phyloP scores from a whole-genome alignment of 2,113 vertebrate genomes.

The Canis aureus region DNA sequence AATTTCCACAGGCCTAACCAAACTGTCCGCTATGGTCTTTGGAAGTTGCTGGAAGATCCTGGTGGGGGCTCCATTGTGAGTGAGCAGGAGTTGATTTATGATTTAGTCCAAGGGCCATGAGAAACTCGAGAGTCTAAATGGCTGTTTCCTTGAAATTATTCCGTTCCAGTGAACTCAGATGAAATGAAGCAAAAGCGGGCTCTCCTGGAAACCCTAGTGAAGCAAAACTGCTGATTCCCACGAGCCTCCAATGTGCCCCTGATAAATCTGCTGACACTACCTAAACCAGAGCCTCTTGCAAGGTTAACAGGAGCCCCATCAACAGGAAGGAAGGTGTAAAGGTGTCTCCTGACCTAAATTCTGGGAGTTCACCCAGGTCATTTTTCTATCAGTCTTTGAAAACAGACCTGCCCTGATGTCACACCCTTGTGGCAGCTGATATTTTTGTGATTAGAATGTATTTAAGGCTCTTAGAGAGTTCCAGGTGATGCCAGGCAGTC shows the following conservation, averaged over 20 bases:
- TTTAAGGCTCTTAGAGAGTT: background rate
- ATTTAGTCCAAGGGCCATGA: constrained; percentile 62
- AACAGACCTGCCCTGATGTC: background rate
- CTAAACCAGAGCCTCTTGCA: background rate
- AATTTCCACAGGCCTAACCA: background rate
- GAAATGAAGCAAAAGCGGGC: constrained; percentile 57
- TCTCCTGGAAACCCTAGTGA: background rate
- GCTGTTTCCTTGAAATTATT: constrained; percentile 72
- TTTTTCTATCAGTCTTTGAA: constrained; percentile 34
- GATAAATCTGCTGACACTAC: constrained; percentile 27
- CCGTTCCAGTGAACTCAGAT: constrained; percentile 52
- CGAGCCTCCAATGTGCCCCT: background rate
- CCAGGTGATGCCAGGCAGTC: background rate
- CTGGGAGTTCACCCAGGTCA: background rate
- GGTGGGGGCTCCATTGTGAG: background rate
- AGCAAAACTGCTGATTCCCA: constrained; percentile 56
- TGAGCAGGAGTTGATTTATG: constrained; percentile 46
- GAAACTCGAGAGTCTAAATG: constrained; percentile 54
- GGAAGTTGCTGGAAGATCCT: constrained; percentile 37
- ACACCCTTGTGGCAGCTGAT: background rate
- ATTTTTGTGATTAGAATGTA: background rate
- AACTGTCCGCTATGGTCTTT: background rate
- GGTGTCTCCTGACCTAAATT: constrained; percentile 10
- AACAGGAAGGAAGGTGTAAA: background rate
- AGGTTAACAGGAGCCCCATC: background rate